Conservation (phyloP, 2,797 vertebrate genomes). For the Gallirallus australis region DNA sequence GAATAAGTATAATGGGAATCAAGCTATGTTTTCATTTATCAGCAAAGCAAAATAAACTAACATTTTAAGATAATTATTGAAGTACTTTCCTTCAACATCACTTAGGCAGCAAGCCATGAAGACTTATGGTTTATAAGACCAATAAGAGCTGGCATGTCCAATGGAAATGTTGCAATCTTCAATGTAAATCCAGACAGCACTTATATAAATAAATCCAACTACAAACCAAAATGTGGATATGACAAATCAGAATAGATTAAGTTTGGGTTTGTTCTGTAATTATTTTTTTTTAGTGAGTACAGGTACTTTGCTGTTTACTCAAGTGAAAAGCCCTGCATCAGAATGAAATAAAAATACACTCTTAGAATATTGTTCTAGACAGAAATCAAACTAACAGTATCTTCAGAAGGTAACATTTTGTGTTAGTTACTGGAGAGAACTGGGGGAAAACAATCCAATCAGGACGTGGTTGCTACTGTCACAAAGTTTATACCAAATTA, state of each 20-base stretch:
- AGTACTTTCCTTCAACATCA: neutral
- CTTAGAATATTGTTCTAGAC: neutral
- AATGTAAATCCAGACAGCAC: neutral
- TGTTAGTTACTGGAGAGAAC: neutral
- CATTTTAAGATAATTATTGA: neutral
- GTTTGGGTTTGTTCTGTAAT: neutral
- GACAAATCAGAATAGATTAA: neutral
- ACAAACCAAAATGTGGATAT: neutral
- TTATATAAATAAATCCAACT: neutral
- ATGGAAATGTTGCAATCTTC: neutral
- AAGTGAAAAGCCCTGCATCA: neutral
- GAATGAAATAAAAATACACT: neutral
- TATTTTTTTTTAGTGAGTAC: neutral
- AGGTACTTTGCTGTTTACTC: neutral
- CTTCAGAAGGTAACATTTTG: neutral
- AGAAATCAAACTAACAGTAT: neutral
- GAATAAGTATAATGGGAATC: neutral
- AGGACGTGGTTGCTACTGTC: neutral
- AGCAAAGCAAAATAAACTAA: neutral
- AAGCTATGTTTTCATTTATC: neutral
- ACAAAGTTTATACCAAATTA: neutral
- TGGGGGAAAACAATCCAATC: neutral
- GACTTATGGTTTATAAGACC: neutral
- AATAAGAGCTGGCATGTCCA: neutral
- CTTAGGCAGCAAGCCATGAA: neutral